Evolutionary conservation across 2,113 vertebrate genomes (phyloP).

Genomic region (Chaenogobius annularis): DNA sequence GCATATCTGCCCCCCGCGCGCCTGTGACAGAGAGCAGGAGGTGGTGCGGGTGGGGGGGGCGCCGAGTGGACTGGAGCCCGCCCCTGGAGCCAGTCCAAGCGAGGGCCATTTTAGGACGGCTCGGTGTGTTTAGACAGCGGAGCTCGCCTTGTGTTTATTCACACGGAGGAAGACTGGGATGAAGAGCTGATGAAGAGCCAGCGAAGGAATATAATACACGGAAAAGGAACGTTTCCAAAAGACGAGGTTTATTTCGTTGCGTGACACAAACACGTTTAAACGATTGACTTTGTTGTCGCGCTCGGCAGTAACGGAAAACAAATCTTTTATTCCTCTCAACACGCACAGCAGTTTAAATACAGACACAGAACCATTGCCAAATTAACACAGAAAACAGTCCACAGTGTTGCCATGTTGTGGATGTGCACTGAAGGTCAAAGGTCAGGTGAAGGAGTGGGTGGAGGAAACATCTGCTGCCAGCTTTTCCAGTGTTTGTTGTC

Average conservation of each 20-base stretch:
- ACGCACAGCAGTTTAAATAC: no score
- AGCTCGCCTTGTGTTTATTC: slow-evolving; percentile 60
- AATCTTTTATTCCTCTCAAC: no score
- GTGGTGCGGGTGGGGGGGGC: slow-evolving; percentile 45
- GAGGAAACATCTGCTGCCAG: slow-evolving; percentile 5
- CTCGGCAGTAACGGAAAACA: no score
- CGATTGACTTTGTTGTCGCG: neutral
- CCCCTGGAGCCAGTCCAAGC: slow-evolving; percentile 51
- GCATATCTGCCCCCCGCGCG: slow-evolving; percentile 7
- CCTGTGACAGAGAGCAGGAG: slow-evolving; percentile 36
- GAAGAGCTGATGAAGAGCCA: slow-evolving; percentile 53
- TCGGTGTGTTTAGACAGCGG: slow-evolving; percentile 61
- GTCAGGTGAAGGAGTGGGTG: neutral
- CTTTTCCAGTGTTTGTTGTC: no score
- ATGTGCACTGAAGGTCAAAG: neutral
- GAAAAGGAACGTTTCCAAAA: neutral
- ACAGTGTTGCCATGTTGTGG: neutral
- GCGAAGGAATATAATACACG: slow-evolving; percentile 10
- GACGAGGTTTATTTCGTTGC: neutral
- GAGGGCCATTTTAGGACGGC: slow-evolving; percentile 66
- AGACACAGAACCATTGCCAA: no score
- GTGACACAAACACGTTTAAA: no score
- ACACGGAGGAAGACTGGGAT: slow-evolving; percentile 46
- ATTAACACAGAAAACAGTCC: no score
- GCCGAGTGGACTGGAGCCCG: slow-evolving; percentile 24